These are phyloP conservation scores for Lemur catta DNA, from an alignment of 2,797 vertebrate species.

Conservation along the genomic window DNA sequence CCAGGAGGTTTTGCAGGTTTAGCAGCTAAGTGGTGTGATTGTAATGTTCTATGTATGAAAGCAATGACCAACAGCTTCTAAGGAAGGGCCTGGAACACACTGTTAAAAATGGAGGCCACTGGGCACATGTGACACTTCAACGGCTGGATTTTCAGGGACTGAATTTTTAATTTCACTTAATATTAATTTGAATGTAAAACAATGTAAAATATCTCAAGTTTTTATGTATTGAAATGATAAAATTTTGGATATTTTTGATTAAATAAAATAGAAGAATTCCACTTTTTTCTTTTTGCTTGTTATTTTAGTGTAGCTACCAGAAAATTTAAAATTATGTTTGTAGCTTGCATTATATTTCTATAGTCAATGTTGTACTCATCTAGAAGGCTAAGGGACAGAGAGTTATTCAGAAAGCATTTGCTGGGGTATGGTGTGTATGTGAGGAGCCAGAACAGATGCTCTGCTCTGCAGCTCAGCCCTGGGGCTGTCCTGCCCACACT, in stretches of 20 bases:
- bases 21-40: not conserved
- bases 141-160: not conserved
- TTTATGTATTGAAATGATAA: not conserved
- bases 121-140: not conserved
- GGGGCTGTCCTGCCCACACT: not conserved
- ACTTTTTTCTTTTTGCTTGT: not conserved
- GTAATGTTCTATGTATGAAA: not conserved
- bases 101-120: not conserved
- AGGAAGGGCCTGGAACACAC: not conserved
- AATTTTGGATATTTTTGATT: not conserved
- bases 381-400: not conserved
- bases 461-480: not conserved
- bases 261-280: not conserved
- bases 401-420: not conserved
- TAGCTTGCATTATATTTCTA: not conserved
- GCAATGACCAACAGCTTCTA: not conserved
- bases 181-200: not conserved
- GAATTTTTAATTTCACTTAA: not conserved
- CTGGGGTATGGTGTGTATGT: fast-evolving
- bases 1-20: not conserved
- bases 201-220: not conserved
- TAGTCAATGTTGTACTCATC: not conserved
- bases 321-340: not conserved
- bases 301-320: not conserved
- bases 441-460: not conserved